phyloP scores from a whole-genome alignment of 2,113 vertebrate genomes.

The Caracal caracal region DNA sequence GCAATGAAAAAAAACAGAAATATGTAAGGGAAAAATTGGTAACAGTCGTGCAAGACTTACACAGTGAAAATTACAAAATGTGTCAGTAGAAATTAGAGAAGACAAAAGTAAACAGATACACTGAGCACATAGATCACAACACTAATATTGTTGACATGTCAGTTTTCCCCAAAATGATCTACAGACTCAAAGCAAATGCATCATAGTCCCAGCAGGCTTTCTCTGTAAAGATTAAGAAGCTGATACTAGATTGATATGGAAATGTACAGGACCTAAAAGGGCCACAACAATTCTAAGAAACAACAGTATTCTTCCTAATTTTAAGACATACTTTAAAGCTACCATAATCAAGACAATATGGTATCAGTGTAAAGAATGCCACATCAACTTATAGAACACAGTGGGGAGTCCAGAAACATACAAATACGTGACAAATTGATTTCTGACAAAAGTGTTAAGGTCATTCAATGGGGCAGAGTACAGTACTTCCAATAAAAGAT shows the following conservation, averaged over 20 bases:
- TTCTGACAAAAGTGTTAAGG: not conserved
- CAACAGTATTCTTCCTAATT: not conserved
- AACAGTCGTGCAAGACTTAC: not conserved
- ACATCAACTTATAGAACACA: not conserved
- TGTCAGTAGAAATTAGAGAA: not conserved
- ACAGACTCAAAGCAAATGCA: not conserved
- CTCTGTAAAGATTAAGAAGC: not conserved
- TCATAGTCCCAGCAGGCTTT: not conserved
- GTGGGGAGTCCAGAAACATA: not conserved
- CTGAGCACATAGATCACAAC: not conserved
- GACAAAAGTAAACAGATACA: not conserved
- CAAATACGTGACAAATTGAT: not conserved
- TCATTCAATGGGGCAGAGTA: not conserved
- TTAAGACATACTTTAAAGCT: not conserved
- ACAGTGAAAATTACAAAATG: not conserved
- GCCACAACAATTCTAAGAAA: not conserved
- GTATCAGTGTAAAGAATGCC: too few species aligned
- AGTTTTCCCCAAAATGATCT: not conserved
- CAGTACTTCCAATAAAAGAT: not conserved
- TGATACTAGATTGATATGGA: not conserved
- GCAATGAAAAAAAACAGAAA: not conserved
- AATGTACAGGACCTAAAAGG: not conserved
- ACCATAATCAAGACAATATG: not conserved
- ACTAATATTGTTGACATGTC: not conserved
- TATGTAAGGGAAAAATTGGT: not conserved